These are phyloP conservation scores for Malurus cyaneus DNA, from an alignment of 2,113 vertebrate genomes.

Conservation along the genomic window DNA sequence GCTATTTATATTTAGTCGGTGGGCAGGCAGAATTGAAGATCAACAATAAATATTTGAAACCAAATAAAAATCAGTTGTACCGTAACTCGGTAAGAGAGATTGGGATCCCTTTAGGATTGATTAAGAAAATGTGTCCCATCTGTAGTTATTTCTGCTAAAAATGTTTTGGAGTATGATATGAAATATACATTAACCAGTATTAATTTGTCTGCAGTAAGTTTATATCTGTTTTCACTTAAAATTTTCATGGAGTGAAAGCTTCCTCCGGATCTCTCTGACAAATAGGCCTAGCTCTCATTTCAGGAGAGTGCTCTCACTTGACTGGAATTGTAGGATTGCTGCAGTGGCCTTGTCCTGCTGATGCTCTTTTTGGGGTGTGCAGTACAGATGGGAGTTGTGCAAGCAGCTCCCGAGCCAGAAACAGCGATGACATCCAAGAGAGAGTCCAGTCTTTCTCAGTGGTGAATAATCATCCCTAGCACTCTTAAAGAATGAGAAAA, in stretches of 20 bases:
- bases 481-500: not conserved
- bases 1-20: not conserved
- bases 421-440: not conserved
- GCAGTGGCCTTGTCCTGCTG: not conserved
- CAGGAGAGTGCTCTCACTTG: not conserved
- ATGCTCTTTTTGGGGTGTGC: not conserved
- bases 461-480: not conserved
- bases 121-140: not conserved
- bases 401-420: not conserved
- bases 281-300: not conserved
- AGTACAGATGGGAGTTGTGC: not conserved
- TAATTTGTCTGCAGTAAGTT: not conserved
- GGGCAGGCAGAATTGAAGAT: not conserved
- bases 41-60: not conserved
- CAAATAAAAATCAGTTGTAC: not conserved
- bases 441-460: not conserved
- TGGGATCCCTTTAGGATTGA: not conserved
- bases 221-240: not conserved
- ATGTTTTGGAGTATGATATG: not conserved
- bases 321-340: not conserved
- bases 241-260: not conserved
- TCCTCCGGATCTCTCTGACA: not conserved
- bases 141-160: not conserved
- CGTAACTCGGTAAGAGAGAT: not conserved
- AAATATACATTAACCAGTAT: not conserved